Percentiles rank a stretch among this genome's conserved stretches.
Evolutionary conservation across 2,888 invertebrate species (phyloP).

Genomic region (Phania funesta): DNA sequence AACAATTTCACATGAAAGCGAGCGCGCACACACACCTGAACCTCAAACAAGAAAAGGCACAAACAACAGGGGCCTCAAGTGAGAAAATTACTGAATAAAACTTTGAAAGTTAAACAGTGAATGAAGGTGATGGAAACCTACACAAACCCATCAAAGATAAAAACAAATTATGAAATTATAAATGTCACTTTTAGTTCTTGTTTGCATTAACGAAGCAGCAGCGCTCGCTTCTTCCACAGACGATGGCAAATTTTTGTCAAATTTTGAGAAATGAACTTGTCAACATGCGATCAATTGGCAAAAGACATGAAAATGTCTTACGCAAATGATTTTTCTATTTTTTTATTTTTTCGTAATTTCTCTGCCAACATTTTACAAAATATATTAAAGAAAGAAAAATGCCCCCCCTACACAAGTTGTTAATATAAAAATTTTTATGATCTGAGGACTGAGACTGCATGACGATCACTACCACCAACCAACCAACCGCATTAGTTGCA

Average conservation of each 20-base stretch:
- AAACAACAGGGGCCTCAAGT: not conserved
- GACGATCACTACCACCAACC: constrained; percentile 62
- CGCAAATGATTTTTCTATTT: constrained; percentile 46
- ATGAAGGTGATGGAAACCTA: constrained; percentile 4
- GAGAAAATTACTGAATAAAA: constrained; percentile 55
- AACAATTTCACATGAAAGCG: constrained; percentile 3
- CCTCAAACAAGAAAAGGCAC: not conserved
- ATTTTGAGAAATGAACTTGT: constrained; percentile 63
- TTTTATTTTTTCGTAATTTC: not conserved
- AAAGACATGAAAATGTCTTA: constrained; percentile 38
- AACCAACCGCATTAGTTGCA: constrained; percentile 39
- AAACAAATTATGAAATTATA: constrained; percentile 35
- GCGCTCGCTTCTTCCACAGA: not conserved
- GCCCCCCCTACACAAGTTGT: constrained; percentile 23
- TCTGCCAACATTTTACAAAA: constrained; percentile 36
- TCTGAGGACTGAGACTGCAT: constrained; percentile 63
- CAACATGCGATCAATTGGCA: constrained; percentile 60
- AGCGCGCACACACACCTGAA: constrained; percentile 17
- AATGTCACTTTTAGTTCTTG: not conserved
- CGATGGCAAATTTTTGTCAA: constrained; percentile 31
- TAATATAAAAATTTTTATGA: constrained; percentile 49
- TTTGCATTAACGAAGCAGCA: not conserved
- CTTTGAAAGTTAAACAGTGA: constrained; percentile 62
- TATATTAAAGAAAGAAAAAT: not conserved
- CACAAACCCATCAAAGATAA: not conserved